Base-by-base conservation (phyloP, 2,113 vertebrate species). In the Mionectes macconnelli region DNA sequence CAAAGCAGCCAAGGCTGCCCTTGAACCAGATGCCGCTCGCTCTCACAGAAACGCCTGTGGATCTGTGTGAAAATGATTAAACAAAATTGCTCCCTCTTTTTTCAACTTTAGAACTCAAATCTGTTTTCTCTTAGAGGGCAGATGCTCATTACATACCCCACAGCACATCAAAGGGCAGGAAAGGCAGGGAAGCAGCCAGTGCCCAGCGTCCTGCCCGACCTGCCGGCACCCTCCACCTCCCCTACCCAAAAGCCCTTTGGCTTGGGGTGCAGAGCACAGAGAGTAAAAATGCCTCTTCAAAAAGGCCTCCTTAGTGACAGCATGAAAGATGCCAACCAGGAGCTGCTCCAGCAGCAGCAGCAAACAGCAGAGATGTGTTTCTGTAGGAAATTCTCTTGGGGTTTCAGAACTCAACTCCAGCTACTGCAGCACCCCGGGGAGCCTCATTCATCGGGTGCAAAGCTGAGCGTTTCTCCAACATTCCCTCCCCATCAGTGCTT, bases 1-100 rank as follows among this genome's bases (percentile, higher is more conserved):
- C 67, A 68, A 78, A 95, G 93, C 95, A 94, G 90, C 90, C 94
- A 85, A 86, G 68, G 90, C 89, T 89, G 84, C 92, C 70, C 94
- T 95, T 45, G 92, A 92, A 92, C 79, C 95, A 96, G 92, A 96
- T 93, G 96, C 94, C 0, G 5, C 63, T 83, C 2, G 3, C 75
- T 96, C 93, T 55, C 20, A 55, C 30, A 94, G 90, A 77, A 96
- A 85, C 1, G 78, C 92, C 90, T 93, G 70, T 88, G 85, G 90
- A 97, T 88, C 95, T 15, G 94, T 90, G 95, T 90, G 94, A 96
- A 92, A 97, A 90, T 86, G 92, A 97, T 97, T 96, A 96, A 96
- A 95, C 88, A 96, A 93, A 96, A 94, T 90, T 84, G 63, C 90
- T 93, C 91, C 70, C 74, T 87, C 93, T 80, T 92, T 95, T 93